Evolutionary conservation across 2,797 vertebrate genomes (phyloP).

Genomic region (Margarornis squamiger): DNA sequence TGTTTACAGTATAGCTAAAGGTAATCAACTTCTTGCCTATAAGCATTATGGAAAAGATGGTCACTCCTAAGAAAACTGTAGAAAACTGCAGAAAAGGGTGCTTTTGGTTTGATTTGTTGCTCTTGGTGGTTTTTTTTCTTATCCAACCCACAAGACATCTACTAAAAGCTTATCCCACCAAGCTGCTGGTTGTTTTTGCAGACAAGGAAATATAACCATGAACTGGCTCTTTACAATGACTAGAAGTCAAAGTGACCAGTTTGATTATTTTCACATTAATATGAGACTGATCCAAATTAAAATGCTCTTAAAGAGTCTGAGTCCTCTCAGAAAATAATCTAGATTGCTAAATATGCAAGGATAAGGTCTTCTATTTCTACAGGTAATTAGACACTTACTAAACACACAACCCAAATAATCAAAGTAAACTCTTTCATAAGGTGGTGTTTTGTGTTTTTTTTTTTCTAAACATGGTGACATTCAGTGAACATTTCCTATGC

Average conservation of each 20-base stretch:
- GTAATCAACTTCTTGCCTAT: not conserved
- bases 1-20: not conserved
- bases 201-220: not conserved
- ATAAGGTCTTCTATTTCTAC: not conserved
- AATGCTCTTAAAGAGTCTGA: not conserved
- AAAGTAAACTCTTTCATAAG: not conserved
- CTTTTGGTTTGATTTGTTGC: not conserved
- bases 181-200: not conserved
- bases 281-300: not conserved
- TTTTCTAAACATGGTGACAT: not conserved
- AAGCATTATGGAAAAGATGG: not conserved
- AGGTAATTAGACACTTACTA: not conserved
- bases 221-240: not conserved
- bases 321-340: not conserved
- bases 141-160: not conserved
- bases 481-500: not conserved
- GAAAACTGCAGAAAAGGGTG: not conserved
- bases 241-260: not conserved
- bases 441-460: fast-evolving
- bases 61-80: not conserved
- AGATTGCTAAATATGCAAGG: not conserved
- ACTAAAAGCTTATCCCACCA: fast-evolving
- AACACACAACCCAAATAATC: not conserved
- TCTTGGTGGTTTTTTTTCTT: not conserved
- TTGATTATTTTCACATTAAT: not conserved